Evolutionary conservation across 2,113 vertebrate genomes (phyloP).

Genomic region (Colius striatus): DNA sequence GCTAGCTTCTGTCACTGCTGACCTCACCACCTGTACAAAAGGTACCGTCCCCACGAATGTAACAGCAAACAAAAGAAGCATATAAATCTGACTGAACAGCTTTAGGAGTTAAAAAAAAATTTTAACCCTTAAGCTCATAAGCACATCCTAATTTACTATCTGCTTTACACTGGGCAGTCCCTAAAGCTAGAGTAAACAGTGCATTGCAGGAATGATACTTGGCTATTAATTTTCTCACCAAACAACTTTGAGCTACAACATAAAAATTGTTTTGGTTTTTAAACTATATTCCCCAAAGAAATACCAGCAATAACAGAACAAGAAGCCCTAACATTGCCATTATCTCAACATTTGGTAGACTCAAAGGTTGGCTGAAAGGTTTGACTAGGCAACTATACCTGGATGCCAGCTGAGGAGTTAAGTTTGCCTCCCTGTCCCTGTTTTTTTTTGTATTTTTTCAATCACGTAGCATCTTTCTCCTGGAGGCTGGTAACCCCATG

Average conservation of each 20-base stretch:
- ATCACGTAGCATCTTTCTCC: not conserved
- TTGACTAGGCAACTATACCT: not conserved
- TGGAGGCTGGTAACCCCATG: not conserved
- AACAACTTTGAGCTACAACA: conserved; percentile 20
- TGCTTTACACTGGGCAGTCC: conserved; percentile 46
- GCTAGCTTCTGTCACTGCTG: not conserved
- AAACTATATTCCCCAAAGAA: not conserved
- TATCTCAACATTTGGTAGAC: not conserved
- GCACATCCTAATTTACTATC: conserved; percentile 47
- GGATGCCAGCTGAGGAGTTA: not conserved
- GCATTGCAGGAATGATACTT: not conserved
- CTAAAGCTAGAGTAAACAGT: conserved; percentile 30
- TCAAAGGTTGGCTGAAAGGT: not conserved
- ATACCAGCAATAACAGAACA: not conserved
- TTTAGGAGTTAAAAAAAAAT: not conserved
- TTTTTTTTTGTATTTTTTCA: not conserved
- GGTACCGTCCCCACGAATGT: not conserved
- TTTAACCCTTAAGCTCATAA: conserved; percentile 19
- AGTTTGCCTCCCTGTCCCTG: not conserved
- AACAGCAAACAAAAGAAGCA: not conserved
- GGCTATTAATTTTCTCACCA: conserved; percentile 41
- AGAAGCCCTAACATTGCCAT: not conserved
- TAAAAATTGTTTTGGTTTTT: not conserved
- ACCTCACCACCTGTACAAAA: conserved; percentile 19
- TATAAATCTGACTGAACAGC: not conserved